Evolutionary conservation across 53 echinoderm and acorn worm species (phyloP).

Genomic region (Mesocentrotus franciscanus): DNA sequence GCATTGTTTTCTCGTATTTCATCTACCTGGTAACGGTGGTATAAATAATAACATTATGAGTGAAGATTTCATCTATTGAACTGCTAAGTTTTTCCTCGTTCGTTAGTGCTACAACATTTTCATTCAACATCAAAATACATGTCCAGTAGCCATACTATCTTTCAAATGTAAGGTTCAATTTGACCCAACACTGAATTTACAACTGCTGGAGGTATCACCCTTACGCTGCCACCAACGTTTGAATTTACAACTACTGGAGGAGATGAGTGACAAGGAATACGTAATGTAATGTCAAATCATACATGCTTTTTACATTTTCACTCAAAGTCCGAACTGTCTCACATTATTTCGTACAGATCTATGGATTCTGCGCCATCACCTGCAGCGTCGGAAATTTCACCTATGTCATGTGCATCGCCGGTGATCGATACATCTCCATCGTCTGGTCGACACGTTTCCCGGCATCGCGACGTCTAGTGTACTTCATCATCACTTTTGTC

Average conservation of each 20-base stretch:
- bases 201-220: background rate
- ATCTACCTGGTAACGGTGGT: no score
- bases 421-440: slow-evolving; percentile 63
- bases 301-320: background rate
- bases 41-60: no score
- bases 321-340: background rate
- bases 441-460: slow-evolving; percentile 66
- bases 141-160: no score
- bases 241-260: background rate
- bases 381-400: slow-evolving; percentile 60
- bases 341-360: slow-evolving; percentile 23
- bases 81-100: no score
- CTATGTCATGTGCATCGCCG: slow-evolving; percentile 63
- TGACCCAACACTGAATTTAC: no score
- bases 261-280: no score
- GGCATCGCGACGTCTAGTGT: slow-evolving; percentile 38
- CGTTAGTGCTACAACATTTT: no score
- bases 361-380: slow-evolving; percentile 64
- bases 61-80: no score
- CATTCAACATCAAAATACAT: no score
- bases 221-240: slow-evolving; percentile 25
- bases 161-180: no score
- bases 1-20: no score
- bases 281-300: no score
- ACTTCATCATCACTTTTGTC: slow-evolving; percentile 42